Percentiles rank a stretch among this genome's conserved stretches.
Conservation (phyloP, 2,888 invertebrate genomes). For the Loripinus fragilis region DNA sequence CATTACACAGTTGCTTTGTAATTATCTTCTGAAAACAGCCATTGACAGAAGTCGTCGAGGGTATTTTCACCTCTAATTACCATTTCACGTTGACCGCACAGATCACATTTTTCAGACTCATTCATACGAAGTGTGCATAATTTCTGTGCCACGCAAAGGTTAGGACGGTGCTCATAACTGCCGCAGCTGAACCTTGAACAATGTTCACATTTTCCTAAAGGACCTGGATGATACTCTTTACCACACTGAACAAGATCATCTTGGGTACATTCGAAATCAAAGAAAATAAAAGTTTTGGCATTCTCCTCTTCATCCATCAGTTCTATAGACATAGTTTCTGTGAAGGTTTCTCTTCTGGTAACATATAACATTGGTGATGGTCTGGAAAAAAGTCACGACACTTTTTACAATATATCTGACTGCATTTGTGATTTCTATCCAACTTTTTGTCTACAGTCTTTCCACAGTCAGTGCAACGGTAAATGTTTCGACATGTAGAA, state of each 20-base stretch:
- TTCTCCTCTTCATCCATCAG: not conserved
- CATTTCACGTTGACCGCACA: not conserved
- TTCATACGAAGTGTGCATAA: slow-evolving; percentile 26
- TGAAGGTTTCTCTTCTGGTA: slow-evolving; percentile 15
- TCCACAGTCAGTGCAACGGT: slow-evolving; percentile 30
- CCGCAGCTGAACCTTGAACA: slow-evolving; percentile 23
- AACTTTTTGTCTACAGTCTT: slow-evolving; percentile 26
- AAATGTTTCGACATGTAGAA: slow-evolving; percentile 23
- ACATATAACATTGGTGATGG: slow-evolving; percentile 34
- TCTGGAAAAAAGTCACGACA: slow-evolving; percentile 31
- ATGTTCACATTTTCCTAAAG: slow-evolving; percentile 20
- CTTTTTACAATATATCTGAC: slow-evolving; percentile 24
- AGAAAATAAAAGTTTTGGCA: slow-evolving; percentile 21
- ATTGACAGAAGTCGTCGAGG: not conserved
- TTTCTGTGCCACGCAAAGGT: slow-evolving; percentile 29
- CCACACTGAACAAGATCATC: slow-evolving; percentile 4
- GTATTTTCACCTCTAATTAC: not conserved
- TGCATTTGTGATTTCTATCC: slow-evolving; percentile 26
- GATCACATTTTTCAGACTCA: slow-evolving; percentile 11
- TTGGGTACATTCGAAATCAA: slow-evolving; percentile 31
- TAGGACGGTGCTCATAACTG: slow-evolving; percentile 22
- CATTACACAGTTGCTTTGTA: not conserved
- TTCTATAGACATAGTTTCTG: slow-evolving; percentile 16
- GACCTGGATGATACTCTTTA: too few relatives aligned
- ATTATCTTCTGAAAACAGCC: slow-evolving; percentile 13